Evolutionary conservation across 2,113 vertebrate species (phyloP), one percentile per base, ranked within the genome.

Genomic region (Sminthopsis crassicaudata): DNA sequence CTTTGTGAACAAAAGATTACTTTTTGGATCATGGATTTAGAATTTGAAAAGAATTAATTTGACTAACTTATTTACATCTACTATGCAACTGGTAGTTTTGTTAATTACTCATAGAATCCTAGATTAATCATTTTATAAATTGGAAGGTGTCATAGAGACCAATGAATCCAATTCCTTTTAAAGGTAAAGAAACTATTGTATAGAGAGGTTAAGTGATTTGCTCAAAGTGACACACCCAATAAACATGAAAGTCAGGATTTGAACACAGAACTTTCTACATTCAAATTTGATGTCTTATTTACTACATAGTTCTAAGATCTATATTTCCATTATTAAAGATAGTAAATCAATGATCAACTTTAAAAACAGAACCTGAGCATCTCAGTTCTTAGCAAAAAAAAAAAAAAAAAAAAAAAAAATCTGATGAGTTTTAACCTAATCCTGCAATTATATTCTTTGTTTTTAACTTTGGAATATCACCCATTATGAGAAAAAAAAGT

Each of bases 401-500:
- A 9, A 24, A 76, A 95, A 50, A 8, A 90, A 96, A 19, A 50
- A 95, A 95, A 12, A 9, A 24, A 76, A 95, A 50, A 8, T 7
- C 8, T 57, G 55, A 46, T 55, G 55, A 94, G 52, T 67, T 91
- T 93, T 91, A 89, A 53, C 90, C 91, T 90, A 91, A 91, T 91
- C 1, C 24, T 91, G 48, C 26, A 93, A 92, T 22, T 88, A 93
- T 53, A 46, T 23, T 94, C 91, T 60, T 95, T 94, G 46, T 48
- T 46, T 36, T 60, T 30, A 30, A 84, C 1, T 42, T 42, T 6
- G 67, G 67, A 84, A 23, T 76, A n/a, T 84, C n/a, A 92, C 60
- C 84, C 46, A 92, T 10, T 95, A 90, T 93, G 76, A 92, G 88
- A 90, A 94, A 84, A 94, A 84, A 94, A 90, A 25, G 48, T 51